Base-by-base conservation (phyloP, 2,888 invertebrate species). In the Cyaniris semiargus region DNA sequence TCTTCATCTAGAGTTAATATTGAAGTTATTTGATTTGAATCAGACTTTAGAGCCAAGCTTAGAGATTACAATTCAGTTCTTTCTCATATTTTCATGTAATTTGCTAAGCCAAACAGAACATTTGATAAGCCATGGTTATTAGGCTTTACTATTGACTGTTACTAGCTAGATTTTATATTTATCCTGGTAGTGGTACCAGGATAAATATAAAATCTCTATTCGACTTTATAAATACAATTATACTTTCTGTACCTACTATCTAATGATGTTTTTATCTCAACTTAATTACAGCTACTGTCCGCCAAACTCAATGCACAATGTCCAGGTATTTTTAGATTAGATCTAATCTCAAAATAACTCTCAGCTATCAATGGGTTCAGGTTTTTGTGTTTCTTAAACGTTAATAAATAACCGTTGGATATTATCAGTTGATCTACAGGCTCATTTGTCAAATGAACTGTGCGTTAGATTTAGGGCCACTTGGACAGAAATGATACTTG, bases 361-460 rank as follows among this genome's bases (percentile, higher is more conserved):
- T 31, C 27, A 31, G 66, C 27, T 74, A 74, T 74, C 74, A 74
- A 74, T 74, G 74, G 74, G 74, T 74, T 53, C 74, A 21, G 27
- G 74, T 74, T 74, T 74, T 74, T 72, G n/a, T 74, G 44, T 48
- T 27, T 27, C 74, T 53, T 74, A 74, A 74, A 74, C 48, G 74
- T 74, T 74, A 48, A 74, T 74, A 74, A 74, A 74, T 74, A 53
- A 74, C 44, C 7, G 74, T 74, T 48, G 27, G 23, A n/a, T 48
- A 23, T 74, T 74, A 74, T 74, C 74, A 27, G 74, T 74, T 53
- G 23, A 74, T 74, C 74, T 74, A 74, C 74, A 27, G 71, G 71
- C 3, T 48, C 74, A 74, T 74, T 74, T 74, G 74, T 74, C 74
- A 74, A 48, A 74, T 74, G 53, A 23, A 15, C 74, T 38, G 27